Conservation (phyloP, 2,113 vertebrate genomes). For the Ceyx margarethae region DNA sequence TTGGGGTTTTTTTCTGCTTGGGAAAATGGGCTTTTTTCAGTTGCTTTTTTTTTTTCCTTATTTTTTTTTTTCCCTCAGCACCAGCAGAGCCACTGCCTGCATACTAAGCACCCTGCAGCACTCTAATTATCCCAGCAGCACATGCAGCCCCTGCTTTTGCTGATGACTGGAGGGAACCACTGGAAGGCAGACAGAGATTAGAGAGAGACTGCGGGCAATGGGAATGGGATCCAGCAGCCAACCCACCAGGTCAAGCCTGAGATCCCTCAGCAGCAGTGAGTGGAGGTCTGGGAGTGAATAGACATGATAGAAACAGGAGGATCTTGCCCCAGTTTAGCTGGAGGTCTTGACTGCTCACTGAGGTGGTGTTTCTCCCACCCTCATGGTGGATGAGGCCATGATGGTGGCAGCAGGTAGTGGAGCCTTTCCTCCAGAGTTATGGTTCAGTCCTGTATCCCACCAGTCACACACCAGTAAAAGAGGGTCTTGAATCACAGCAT, state of each 20-base stretch:
- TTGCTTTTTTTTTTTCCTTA: not conserved
- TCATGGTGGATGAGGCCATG: not conserved
- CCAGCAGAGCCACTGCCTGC: slow-evolving; percentile 24
- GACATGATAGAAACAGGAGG: not conserved
- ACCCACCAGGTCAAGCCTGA: not conserved
- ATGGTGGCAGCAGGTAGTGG: not conserved
- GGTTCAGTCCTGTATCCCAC: not conserved
- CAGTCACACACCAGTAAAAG: not conserved
- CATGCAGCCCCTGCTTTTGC: slow-evolving; percentile 29
- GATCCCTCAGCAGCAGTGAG: not conserved
- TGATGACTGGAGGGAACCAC: slow-evolving; percentile 23
- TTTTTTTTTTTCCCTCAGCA: not conserved
- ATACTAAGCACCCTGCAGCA: slow-evolving; percentile 60
- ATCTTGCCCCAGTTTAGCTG: not conserved
- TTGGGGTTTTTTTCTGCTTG: not conserved
- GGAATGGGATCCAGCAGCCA: not conserved
- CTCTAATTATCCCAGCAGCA: slow-evolving; percentile 50
- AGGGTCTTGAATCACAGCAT: not conserved
- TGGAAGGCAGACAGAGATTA: not conserved
- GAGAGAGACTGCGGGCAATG: not conserved
- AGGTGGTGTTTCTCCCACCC: not conserved
- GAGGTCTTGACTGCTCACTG: not conserved
- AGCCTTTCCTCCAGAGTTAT: not conserved
- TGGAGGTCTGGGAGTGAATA: not conserved
- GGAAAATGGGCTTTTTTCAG: not conserved